Conservation (phyloP, 2,888 invertebrate genomes). For the Adelognathus sp. region DNA sequence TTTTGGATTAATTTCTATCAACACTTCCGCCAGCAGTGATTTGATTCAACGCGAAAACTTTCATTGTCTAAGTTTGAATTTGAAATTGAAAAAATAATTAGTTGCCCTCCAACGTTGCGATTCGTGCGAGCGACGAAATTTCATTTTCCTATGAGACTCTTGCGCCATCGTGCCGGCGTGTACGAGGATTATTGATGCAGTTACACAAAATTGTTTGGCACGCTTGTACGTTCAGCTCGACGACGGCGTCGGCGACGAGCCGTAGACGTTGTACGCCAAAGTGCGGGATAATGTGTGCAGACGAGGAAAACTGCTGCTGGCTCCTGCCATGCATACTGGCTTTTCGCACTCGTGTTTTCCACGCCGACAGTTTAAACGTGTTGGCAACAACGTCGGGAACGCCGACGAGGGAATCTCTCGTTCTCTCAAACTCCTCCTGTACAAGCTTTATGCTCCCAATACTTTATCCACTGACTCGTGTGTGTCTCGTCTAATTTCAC, state of each 20-base stretch:
- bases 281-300: neutral
- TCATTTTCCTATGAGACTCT: conserved; percentile 53
- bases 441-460: conserved; percentile 6
- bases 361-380: conserved; percentile 51
- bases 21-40: too few species aligned
- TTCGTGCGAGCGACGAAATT: conserved; percentile 44
- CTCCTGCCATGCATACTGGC: neutral
- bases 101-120: neutral
- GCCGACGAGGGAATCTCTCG: neutral
- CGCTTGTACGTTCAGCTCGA: conserved; percentile 13
- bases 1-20: too few species aligned
- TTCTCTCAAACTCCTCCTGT: conserved; percentile 1
- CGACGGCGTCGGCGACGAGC: too few species aligned
- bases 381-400: conserved; percentile 33
- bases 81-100: conserved; percentile 40
- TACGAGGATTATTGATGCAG: conserved; percentile 50
- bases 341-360: conserved; percentile 44
- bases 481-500: conserved; percentile 48
- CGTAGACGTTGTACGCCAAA: conserved; percentile 3
- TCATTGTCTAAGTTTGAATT: too few species aligned
- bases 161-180: neutral
- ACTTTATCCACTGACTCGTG: neutral
- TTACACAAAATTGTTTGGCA: conserved; percentile 55
- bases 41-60: too few species aligned
- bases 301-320: conserved; percentile 1